A percentile compares a stretch with the other conserved stretches of the same genome.
Conservation (phyloP, 2,888 invertebrate species). For the Metalampra italica region DNA sequence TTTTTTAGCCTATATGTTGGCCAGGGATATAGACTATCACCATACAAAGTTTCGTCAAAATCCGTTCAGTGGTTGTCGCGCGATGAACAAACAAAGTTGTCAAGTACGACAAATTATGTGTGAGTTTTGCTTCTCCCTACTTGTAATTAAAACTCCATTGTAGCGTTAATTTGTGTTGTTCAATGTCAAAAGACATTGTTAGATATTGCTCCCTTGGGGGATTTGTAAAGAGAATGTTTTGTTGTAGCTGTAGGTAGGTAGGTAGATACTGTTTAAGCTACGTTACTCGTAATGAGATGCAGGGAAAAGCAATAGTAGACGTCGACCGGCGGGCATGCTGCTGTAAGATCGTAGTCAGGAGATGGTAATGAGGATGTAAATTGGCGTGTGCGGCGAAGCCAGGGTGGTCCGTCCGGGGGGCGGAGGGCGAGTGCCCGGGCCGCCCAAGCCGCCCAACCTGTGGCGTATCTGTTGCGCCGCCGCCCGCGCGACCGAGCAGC, state of each 20-base stretch:
- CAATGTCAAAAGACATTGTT: not conserved
- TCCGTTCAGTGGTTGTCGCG: too few species aligned
- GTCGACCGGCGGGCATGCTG: conserved; percentile 3
- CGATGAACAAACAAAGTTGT: too few species aligned
- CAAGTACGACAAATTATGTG: too few species aligned
- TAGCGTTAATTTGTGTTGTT: not conserved
- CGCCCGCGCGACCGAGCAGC: conserved; percentile 30
- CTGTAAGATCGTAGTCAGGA: conserved; percentile 25
- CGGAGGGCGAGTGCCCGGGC: conserved; percentile 12
- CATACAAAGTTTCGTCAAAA: too few species aligned
- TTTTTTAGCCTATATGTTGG: too few species aligned
- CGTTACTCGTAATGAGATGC: conserved; percentile 7
- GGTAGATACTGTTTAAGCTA: not conserved
- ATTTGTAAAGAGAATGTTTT: not conserved
- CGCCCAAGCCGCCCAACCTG: conserved; percentile 73
- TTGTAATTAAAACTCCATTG: too few species aligned
- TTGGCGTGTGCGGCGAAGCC: conserved; percentile 43
- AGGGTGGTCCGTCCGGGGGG: conserved; percentile 21
- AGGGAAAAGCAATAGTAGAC: conserved; percentile 1
- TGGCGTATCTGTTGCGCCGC: conserved; percentile 76
- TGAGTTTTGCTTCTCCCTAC: too few species aligned
- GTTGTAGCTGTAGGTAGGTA: not conserved
- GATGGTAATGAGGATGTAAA: conserved; percentile 71
- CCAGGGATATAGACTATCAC: too few species aligned
- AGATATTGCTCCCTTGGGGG: not conserved